These are phyloP conservation scores for Polymixis flavicincta DNA, from an alignment of 2,888 invertebrate genomes.

Conservation along the genomic window DNA sequence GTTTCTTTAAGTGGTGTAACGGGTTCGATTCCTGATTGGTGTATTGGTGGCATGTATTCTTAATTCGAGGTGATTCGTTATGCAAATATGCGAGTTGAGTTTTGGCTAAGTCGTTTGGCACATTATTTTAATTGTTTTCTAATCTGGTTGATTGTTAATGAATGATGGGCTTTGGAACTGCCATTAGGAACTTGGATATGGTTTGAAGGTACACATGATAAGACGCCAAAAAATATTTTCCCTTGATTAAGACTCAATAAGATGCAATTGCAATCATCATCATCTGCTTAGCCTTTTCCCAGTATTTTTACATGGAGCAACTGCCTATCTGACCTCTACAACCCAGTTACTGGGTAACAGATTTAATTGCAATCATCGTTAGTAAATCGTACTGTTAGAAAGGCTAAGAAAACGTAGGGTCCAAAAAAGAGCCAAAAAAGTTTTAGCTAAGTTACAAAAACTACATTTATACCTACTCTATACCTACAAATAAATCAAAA, in stretches of 20 bases:
- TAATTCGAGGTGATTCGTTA: constrained; percentile 45
- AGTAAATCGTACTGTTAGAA: too few species aligned
- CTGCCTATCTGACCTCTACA: too few species aligned
- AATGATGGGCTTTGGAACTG: not conserved
- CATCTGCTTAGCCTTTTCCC: too few species aligned
- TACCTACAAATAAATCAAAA: too few species aligned
- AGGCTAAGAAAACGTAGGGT: too few species aligned
- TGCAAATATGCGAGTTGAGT: constrained; percentile 30
- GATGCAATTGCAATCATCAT: too few species aligned
- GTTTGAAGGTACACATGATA: not conserved
- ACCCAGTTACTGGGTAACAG: too few species aligned
- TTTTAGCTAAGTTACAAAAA: too few species aligned
- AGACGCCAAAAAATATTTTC: not conserved
- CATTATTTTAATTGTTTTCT: constrained; percentile 36
- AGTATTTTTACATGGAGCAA: too few species aligned
- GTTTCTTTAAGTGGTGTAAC: constrained; percentile 59
- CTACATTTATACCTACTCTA: too few species aligned
- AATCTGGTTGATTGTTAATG: constrained; percentile 29
- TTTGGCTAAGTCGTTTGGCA: constrained; percentile 38
- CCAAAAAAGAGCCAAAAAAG: too few species aligned
- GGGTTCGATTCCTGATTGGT: constrained; percentile 49
- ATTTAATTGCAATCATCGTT: too few species aligned
- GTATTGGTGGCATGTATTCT: constrained; percentile 38
- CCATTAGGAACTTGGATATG: not conserved
- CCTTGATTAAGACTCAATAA: not conserved